phyloP scores from a whole-genome alignment of 2,113 vertebrate genomes.

The Sminthopsis crassicaudata region DNA sequence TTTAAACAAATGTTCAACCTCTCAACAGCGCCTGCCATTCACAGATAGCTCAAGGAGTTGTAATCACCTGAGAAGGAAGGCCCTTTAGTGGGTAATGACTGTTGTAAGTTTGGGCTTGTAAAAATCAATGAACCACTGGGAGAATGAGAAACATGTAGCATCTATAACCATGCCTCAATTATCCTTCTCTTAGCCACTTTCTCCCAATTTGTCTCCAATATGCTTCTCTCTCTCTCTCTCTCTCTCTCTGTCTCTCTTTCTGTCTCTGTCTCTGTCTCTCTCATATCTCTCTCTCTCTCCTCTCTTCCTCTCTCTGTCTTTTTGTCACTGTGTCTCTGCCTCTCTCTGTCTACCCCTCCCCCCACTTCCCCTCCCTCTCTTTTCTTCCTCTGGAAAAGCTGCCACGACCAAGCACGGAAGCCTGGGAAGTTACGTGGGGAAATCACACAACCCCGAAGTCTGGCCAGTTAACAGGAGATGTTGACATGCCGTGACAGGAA shows the following conservation, averaged over 20 bases:
- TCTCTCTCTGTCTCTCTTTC: no score
- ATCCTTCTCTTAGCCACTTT: constrained; percentile 69
- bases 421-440: not conserved
- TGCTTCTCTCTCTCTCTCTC: not conserved
- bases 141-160: constrained; percentile 69
- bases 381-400: not conserved
- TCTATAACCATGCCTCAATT: constrained; percentile 69
- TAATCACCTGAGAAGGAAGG: constrained; percentile 62
- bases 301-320: no score
- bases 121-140: constrained; percentile 71
- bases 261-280: no score
- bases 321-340: no score
- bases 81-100: constrained; percentile 64
- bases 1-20: constrained; percentile 54
- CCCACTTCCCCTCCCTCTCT: not conserved
- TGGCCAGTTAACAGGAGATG: not conserved
- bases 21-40: constrained; percentile 58
- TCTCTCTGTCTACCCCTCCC: not conserved
- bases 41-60: constrained; percentile 47
- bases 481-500: not conserved
- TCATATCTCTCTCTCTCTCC: no score
- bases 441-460: not conserved
- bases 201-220: not conserved
- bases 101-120: constrained; percentile 65
- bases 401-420: not conserved